Evolutionary conservation across 1,140 invertebrate genomes (phyloP), one percentile per base, ranked within the genome.

Genomic region (Bathynomus jamesi): DNA sequence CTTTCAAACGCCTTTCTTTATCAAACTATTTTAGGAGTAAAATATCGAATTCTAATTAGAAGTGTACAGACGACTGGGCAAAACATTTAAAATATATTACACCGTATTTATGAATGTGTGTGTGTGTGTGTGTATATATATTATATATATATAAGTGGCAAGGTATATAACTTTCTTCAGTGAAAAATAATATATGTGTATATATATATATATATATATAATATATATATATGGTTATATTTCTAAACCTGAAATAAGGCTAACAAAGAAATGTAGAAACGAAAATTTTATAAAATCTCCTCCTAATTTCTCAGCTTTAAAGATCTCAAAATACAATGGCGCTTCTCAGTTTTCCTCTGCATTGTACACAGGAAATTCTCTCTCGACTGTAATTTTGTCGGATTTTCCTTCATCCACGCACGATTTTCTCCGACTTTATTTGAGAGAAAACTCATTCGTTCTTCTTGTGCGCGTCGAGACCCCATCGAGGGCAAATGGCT

Each of bases 401-500:
- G 40, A 53, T 53, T 53, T 53, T 53, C 40, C 40, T 53, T 53
- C 40, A 53, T 53, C 40, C 40, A 17, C 40, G 40, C 40, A 11
- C 40, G 40, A 53, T 53, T 53, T 53, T 53, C 40, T 53, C 40
- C 40, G 40, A 53, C 40, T 53, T 53, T 53, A 53, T 53, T 53
- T 53, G 40, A 11, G 40, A 53, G 40, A 53, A 53, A 53, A 53
- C 21, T 53, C 40, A 21, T 53, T 53, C 2, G 11, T 21, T 53
- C 21, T 53, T 53, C 40, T 53, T 53, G 40, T 5, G 21, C 13
- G 40, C 13, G 40, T 53, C 40, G 40, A 53, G 40, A 53, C 13
- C 40, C 40, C 40, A 17, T 53, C 5, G 40, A 21, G 40, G 40
- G 40, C 40, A 53, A 53, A 53, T 53, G 40, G 21, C 40, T 53